Conservation (phyloP, 2,888 invertebrate species). For the Gymnocheta viridis region DNA sequence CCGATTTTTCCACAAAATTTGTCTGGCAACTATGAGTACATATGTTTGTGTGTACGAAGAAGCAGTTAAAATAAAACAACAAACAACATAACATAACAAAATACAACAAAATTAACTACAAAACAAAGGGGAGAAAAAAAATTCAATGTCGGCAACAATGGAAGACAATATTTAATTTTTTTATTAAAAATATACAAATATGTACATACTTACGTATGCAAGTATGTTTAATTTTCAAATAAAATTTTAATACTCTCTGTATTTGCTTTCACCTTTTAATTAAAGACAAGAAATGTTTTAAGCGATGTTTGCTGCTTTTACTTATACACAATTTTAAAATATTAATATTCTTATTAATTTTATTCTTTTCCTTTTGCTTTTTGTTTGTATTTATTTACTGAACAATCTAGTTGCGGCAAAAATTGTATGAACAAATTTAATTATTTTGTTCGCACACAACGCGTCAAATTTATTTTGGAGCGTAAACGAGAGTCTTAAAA, state of each 20-base stretch:
- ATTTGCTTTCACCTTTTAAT: slow-evolving; percentile 27
- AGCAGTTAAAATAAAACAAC: slow-evolving; percentile 55
- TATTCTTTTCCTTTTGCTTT: not conserved
- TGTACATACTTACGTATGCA: not conserved
- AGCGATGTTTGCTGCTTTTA: not conserved
- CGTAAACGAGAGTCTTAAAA: slow-evolving; percentile 24
- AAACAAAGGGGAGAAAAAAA: slow-evolving; percentile 29
- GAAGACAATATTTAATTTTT: not conserved
- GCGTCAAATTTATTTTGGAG: slow-evolving; percentile 39
- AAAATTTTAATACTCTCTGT: not conserved
- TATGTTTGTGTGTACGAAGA: slow-evolving; percentile 1
- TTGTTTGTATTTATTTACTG: slow-evolving; percentile 5
- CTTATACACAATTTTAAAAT: slow-evolving; percentile 24
- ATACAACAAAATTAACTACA: slow-evolving; percentile 19
- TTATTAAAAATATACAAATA: not conserved
- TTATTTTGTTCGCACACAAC: slow-evolving; percentile 49
- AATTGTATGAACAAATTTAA: slow-evolving; percentile 10
- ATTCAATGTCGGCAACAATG: slow-evolving; percentile 38
- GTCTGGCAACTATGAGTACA: not conserved
- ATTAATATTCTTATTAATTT: not conserved
- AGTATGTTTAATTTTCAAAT: not conserved
- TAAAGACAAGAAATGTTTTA: not conserved
- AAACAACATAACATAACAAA: slow-evolving; percentile 35
- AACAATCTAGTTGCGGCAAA: slow-evolving; percentile 56
- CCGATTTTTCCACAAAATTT: not conserved